A percentile compares a stretch with the other conserved stretches of the same genome.
Conservation (phyloP, 2,888 invertebrate species). For the Caenorhabditis sulstoni region DNA sequence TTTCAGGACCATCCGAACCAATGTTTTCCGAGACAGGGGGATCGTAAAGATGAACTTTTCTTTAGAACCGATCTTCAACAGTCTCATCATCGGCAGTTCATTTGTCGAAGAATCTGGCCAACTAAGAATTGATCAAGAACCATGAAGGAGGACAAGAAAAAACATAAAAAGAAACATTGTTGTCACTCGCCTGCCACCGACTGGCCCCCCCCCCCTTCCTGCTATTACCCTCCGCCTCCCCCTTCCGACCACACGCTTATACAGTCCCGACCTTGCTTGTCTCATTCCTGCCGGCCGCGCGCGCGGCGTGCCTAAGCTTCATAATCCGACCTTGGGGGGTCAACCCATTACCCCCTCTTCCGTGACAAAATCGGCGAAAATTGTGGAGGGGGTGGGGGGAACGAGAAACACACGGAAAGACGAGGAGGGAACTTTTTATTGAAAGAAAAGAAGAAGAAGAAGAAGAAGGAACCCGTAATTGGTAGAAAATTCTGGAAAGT, state of each 20-base stretch:
- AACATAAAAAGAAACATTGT: constrained; percentile 40
- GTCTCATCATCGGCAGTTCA: too few species aligned
- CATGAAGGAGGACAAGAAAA: not conserved
- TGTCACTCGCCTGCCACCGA: constrained; percentile 23
- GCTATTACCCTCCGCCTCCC: not conserved
- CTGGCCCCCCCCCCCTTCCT: not conserved
- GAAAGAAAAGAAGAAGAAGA: not conserved
- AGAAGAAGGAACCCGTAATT: not conserved
- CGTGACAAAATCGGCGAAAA: not conserved
- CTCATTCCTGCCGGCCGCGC: constrained; percentile 32
- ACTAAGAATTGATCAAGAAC: too few species aligned
- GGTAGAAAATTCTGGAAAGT: constrained; percentile 4
- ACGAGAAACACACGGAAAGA: too few species aligned
- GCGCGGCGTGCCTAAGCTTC: constrained; percentile 46
- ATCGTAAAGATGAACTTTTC: too few species aligned
- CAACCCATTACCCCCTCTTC: constrained; percentile 41
- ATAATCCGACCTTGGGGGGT: constrained; percentile 60
- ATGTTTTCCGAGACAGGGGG: too few species aligned
- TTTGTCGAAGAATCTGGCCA: too few species aligned
- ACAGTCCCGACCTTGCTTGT: constrained; percentile 50
- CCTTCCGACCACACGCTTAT: not conserved
- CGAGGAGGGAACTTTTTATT: too few species aligned
- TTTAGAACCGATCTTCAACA: too few species aligned
- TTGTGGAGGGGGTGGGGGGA: not conserved
- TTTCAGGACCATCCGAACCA: too few species aligned